Evolutionary conservation across 1,140 invertebrate species (phyloP).

Genomic region (Drosophila sp.): DNA sequence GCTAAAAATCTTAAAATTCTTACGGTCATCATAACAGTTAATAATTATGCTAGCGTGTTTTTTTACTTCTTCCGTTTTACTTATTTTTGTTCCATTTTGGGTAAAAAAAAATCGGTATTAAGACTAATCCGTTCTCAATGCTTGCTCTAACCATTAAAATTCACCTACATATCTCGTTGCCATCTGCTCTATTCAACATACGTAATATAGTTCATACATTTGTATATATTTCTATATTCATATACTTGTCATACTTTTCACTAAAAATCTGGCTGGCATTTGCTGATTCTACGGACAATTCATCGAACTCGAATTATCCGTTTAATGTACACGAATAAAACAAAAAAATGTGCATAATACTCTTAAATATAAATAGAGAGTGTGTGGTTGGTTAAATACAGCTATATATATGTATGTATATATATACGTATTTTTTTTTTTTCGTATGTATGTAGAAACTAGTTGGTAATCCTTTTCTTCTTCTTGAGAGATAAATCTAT

Average conservation of each 20-base stretch:
- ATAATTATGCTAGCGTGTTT: conserved; percentile 71
- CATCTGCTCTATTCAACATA: conserved; percentile 37
- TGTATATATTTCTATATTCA: conserved; percentile 26
- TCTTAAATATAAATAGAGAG: conserved; percentile 19
- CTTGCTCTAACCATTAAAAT: conserved; percentile 49
- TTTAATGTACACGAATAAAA: conserved; percentile 45
- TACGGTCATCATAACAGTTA: conserved; percentile 69
- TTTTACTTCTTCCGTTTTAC: conserved; percentile 19
- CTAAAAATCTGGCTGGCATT: conserved; percentile 53
- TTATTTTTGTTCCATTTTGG: conserved; percentile 38
- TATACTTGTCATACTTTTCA: conserved; percentile 25
- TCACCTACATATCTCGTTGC: conserved; percentile 49
- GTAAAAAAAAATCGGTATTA: conserved; percentile 41
- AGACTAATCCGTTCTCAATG: conserved; percentile 43
- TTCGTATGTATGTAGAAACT: neutral
- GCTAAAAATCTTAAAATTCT: conserved; percentile 78
- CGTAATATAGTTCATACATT: conserved; percentile 11
- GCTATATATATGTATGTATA: neutral
- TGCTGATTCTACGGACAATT: conserved; percentile 54
- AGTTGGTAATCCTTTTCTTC: conserved; percentile 41
- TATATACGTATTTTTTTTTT: neutral
- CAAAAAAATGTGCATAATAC: conserved; percentile 24
- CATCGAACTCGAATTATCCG: conserved; percentile 35
- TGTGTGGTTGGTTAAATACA: conserved; percentile 8
- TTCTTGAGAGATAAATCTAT: conserved; percentile 17